phyloP scores from a whole-genome alignment of 2,888 invertebrate species.

The Patella ulyssiponensis region DNA sequence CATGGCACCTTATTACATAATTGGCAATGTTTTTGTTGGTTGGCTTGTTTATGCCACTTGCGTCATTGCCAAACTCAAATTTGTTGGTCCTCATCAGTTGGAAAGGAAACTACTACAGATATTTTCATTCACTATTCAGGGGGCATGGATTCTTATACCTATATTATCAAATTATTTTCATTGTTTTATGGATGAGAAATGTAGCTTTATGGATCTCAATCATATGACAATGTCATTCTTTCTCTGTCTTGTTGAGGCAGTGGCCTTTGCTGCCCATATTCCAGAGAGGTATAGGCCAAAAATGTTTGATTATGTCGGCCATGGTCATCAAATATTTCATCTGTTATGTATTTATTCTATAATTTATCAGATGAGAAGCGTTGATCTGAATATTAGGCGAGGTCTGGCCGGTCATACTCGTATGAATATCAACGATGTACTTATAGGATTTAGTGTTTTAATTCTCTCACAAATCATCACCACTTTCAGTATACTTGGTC shows the following conservation, averaged over 20 bases:
- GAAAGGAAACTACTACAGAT: slow-evolving; percentile 43
- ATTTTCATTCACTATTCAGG: slow-evolving; percentile 34
- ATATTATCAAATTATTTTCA: slow-evolving; percentile 29
- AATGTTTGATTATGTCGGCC: slow-evolving; percentile 45
- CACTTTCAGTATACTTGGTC: not conserved
- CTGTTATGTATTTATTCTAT: slow-evolving; percentile 31
- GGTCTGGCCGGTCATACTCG: not conserved
- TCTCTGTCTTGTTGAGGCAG: slow-evolving; percentile 25
- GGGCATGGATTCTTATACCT: slow-evolving; percentile 28
- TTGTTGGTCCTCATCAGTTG: slow-evolving; percentile 41
- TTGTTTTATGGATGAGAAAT: slow-evolving; percentile 30
- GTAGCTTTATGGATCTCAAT: slow-evolving; percentile 29
- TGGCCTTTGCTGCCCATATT: slow-evolving; percentile 54
- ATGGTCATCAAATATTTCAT: slow-evolving; percentile 41
- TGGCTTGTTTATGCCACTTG: slow-evolving; percentile 41
- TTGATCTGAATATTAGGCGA: slow-evolving; percentile 29
- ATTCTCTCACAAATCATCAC: slow-evolving; percentile 4
- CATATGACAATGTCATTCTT: slow-evolving; percentile 36
- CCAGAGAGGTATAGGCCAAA: slow-evolving; percentile 49
- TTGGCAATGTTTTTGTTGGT: slow-evolving; percentile 36
- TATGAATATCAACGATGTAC: not conserved
- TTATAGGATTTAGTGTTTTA: not conserved
- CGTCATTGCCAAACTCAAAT: slow-evolving; percentile 35
- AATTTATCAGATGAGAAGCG: slow-evolving; percentile 33
- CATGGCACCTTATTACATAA: slow-evolving; percentile 26